These are phyloP conservation scores for Coenonympha arcania DNA, from an alignment of 2,888 invertebrate species.

Conservation along the genomic window DNA sequence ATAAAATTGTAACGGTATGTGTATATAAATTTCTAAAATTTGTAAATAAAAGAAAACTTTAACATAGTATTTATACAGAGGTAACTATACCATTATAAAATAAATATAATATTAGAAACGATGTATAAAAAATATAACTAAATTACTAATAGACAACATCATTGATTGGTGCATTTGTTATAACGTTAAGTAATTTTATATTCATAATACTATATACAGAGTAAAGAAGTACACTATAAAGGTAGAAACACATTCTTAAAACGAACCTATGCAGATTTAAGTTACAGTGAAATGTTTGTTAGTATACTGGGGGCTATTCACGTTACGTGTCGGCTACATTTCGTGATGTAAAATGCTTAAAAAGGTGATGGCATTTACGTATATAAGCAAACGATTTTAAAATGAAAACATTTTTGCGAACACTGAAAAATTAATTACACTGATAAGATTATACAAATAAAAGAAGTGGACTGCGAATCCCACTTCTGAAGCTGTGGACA, in stretches of 20 bases:
- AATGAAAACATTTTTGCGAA: too few species aligned
- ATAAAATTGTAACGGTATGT: constrained; percentile 60
- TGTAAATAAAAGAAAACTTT: constrained; percentile 60
- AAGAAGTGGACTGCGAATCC: too few species aligned
- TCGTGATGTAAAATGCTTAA: too few species aligned
- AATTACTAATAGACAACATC: constrained; percentile 37
- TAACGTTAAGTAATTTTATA: constrained; percentile 39
- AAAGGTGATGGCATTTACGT: too few species aligned
- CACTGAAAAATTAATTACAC: too few species aligned
- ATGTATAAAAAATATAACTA: constrained; percentile 19
- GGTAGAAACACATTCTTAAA: constrained; percentile 18
- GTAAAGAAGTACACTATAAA: constrained; percentile 25
- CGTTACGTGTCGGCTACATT: too few species aligned
- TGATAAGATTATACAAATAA: too few species aligned
- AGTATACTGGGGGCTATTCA: too few species aligned
- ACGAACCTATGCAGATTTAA: neutral
- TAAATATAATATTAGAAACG: constrained; percentile 8
- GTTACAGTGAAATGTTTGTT: too few species aligned
- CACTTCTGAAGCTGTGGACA: too few species aligned
- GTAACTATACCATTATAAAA: neutral
- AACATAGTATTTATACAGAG: constrained; percentile 51
- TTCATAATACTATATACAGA: constrained; percentile 41
- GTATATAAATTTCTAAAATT: constrained; percentile 66
- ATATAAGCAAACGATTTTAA: too few species aligned
- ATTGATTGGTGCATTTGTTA: constrained; percentile 48